Evolutionary conservation across 2,113 vertebrate species (phyloP).

Genomic region (Platichthys stellatus): DNA sequence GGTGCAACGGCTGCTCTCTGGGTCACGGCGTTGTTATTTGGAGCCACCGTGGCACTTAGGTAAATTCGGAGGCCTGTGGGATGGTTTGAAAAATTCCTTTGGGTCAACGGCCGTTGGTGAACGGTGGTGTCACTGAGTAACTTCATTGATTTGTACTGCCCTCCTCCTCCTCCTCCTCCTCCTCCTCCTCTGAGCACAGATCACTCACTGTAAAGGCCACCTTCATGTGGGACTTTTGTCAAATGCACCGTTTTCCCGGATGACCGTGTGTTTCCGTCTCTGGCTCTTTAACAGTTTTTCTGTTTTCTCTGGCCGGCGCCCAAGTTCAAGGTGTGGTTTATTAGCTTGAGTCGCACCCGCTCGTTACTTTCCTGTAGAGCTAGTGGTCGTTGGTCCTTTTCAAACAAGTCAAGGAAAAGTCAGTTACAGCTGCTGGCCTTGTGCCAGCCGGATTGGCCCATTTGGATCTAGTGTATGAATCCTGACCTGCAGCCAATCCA

Average conservation of each 20-base stretch:
- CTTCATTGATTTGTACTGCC: slow-evolving; percentile 9
- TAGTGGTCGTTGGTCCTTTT: slow-evolving; percentile 30
- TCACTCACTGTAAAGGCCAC: slow-evolving; percentile 43
- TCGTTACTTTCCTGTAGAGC: slow-evolving; percentile 47
- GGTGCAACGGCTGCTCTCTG: slow-evolving; percentile 28
- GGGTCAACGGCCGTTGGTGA: neutral
- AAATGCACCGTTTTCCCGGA: slow-evolving; percentile 36
- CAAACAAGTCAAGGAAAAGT: slow-evolving; percentile 31
- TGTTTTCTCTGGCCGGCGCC: slow-evolving; percentile 63
- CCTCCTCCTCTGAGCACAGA: slow-evolving; percentile 25
- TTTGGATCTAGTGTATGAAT: slow-evolving; percentile 15
- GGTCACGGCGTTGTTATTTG: slow-evolving; percentile 39
- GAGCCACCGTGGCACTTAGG: slow-evolving; percentile 45
- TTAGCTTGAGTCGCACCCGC: slow-evolving; percentile 46
- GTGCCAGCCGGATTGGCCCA: slow-evolving; percentile 16
- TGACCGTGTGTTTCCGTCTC: slow-evolving; percentile 51
- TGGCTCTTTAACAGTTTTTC: slow-evolving; percentile 50
- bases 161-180: neutral
- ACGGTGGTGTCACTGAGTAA: slow-evolving; percentile 44
- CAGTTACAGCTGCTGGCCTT: slow-evolving; percentile 22
- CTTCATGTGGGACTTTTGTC: slow-evolving; percentile 31
- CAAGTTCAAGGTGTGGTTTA: slow-evolving; percentile 74
- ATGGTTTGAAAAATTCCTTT: slow-evolving; percentile 58
- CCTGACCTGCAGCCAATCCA: slow-evolving; percentile 36
- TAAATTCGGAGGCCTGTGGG: slow-evolving; percentile 26